Base-by-base conservation (phyloP, 2,113 vertebrate species). In the Paratilapia polleni region DNA sequence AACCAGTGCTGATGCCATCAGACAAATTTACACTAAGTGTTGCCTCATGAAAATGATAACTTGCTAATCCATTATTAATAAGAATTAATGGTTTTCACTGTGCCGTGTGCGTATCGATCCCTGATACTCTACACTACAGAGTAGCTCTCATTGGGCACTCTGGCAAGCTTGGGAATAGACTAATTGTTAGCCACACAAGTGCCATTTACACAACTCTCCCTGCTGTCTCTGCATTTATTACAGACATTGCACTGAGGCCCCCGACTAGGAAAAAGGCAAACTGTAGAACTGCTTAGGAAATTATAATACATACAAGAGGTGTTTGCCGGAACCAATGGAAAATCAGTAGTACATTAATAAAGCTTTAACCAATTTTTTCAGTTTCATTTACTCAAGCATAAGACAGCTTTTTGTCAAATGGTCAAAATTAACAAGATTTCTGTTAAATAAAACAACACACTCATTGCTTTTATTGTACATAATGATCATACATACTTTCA, bases 51-150 rank as follows among this genome's bases (percentile, higher is more conserved):
- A 95, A 95, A 96, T 93, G 93, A 94, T 95, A 94, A 95, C 90
- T 90, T 88, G 89, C 92, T 95, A 93, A 96, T 96, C 89, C 88
- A 96, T 96, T 95, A 96, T 95, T 95, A 95, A 96, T 95, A 93
- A 90, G 93, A 93, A 95, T 85, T 49, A 95, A 96, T 95, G 95
- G 91, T 91, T 92, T 89, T 93, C 92, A 91, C 92, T 95, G 70
- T 87, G 91, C 89, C 31, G 80, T 70, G 82, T 79, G 86, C 20
- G 20, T 94, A 96, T 95, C 82, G 96, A 96, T 96, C 87, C 75
- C 86, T 90, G 90, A 89, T 92, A 94, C 92, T 93, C 93, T 85
- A 81, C 88, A 82, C 88, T 77, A 56, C 89, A 82, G 89, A 94
- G 89, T 83, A 85, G 82, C 86, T 92, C 89, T 94, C 91, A 76